Evolutionary conservation across 1,140 invertebrate species (phyloP).

Genomic region (Penaeus japonicus): DNA sequence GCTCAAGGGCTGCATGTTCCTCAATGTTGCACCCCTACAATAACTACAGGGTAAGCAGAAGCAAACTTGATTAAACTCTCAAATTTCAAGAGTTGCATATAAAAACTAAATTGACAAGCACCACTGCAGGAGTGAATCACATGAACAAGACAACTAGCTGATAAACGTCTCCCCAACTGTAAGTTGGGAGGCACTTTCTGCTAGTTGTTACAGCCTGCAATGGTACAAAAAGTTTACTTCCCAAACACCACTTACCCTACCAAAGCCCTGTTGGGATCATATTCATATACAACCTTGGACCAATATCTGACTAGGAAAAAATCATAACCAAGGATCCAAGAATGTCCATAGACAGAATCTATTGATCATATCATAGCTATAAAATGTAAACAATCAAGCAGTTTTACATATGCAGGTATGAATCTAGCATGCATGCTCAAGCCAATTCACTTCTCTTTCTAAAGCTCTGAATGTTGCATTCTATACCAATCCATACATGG

Average conservation of each 20-base stretch:
- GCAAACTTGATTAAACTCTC: conserved; percentile 32
- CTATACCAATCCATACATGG: too few relatives aligned
- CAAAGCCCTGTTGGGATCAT: conserved; percentile 23
- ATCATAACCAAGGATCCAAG: conserved; percentile 48
- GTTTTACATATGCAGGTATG: background rate
- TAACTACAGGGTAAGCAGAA: conserved; percentile 1
- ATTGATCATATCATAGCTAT: background rate
- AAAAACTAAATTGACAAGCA: conserved; percentile 42
- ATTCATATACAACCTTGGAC: conserved; percentile 23
- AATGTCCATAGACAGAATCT: background rate
- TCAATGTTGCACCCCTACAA: conserved; percentile 25
- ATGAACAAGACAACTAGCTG: conserved; percentile 40
- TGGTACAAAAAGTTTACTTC: conserved; percentile 40
- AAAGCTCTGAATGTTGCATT: too few relatives aligned
- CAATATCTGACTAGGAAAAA: conserved; percentile 46
- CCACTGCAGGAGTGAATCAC: conserved; percentile 53
- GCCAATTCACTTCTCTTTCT: too few relatives aligned
- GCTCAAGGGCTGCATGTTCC: background rate
- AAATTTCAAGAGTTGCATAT: conserved; percentile 22
- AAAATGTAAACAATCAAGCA: background rate
- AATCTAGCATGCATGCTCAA: too few relatives aligned
- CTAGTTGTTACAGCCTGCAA: conserved; percentile 47
- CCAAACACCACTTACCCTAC: conserved; percentile 13
- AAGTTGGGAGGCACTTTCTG: conserved; percentile 28
- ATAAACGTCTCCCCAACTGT: conserved; percentile 39